These are phyloP conservation scores for Pristis pectinata DNA, from an alignment of 2,797 vertebrate species.

Conservation along the genomic window DNA sequence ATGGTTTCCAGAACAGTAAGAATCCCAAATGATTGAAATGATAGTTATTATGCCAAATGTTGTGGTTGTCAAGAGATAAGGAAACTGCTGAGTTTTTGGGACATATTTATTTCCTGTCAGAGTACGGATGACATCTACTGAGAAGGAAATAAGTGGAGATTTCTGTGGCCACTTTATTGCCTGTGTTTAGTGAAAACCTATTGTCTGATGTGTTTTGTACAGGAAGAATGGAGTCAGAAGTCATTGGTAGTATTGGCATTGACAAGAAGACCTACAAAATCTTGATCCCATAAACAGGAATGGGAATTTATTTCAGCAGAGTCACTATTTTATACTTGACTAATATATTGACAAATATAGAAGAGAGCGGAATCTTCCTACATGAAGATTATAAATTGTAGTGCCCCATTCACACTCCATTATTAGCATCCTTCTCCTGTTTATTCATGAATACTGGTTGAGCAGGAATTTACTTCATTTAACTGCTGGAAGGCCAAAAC, in stretches of 20 bases:
- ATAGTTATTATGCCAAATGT: constrained; percentile 27
- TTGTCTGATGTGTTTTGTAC: not conserved
- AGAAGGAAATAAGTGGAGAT: not conserved
- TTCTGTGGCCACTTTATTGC: not conserved
- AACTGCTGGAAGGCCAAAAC: too few relatives aligned
- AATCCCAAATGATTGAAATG: constrained; percentile 13
- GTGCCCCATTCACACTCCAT: not conserved
- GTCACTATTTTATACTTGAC: not conserved
- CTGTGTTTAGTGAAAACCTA: not conserved
- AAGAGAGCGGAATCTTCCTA: not conserved
- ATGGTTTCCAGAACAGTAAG: not conserved
- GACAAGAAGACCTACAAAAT: not conserved
- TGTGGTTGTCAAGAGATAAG: constrained; percentile 35
- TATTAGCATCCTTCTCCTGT: not conserved
- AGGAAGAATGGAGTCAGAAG: not conserved
- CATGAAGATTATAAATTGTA: not conserved
- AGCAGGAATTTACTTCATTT: too few relatives aligned
- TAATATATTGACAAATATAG: not conserved
- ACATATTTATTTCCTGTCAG: constrained; percentile 19
- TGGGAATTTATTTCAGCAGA: not conserved
- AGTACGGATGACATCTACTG: not conserved
- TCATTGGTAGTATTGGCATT: not conserved
- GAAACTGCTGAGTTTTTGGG: constrained; percentile 3
- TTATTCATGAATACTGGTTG: not conserved
- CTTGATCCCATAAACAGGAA: not conserved